These are phyloP conservation scores for Tetropium fuscum DNA, from an alignment of 2,888 invertebrate genomes.

Conservation along the genomic window DNA sequence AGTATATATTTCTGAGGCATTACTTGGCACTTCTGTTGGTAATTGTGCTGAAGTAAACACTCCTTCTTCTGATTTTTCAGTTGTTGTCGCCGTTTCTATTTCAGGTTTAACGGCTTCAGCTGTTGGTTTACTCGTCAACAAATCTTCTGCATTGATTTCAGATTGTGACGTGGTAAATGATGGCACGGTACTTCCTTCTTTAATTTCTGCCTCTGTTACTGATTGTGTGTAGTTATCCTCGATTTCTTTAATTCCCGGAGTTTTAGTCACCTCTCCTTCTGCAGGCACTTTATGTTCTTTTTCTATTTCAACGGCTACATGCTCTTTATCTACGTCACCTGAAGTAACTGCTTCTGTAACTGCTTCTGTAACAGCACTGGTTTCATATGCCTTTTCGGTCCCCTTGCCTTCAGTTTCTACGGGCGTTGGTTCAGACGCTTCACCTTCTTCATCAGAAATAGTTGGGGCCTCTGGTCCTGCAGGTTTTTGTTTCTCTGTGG, in stretches of 20 bases:
- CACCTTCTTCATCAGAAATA: constrained; percentile 31
- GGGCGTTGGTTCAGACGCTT: constrained; percentile 29
- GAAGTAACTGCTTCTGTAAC: background rate
- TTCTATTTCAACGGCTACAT: constrained; percentile 12
- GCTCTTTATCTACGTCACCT: constrained; percentile 18
- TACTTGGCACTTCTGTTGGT: constrained; percentile 29
- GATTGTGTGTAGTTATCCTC: constrained; percentile 22
- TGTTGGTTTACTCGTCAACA: background rate
- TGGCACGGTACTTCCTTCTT: constrained; percentile 13
- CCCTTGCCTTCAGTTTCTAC: constrained; percentile 14
- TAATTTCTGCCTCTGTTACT: constrained; percentile 26
- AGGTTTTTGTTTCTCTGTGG: background rate
- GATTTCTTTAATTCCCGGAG: constrained; percentile 28
- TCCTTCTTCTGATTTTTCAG: constrained; percentile 26
- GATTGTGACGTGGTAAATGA: background rate
- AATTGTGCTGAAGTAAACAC: constrained; percentile 27
- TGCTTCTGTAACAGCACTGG: no score
- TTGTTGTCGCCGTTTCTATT: constrained; percentile 25
- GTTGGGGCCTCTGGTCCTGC: constrained; percentile 24
- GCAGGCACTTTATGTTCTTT: background rate
- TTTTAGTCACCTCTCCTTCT: constrained; percentile 4
- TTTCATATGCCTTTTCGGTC: no score
- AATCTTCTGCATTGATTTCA: background rate
- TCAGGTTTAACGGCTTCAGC: constrained; percentile 10
- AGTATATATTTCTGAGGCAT: constrained; percentile 39